These are phyloP conservation scores for Strix aluco DNA, from an alignment of 2,113 vertebrate genomes.

Conservation along the genomic window DNA sequence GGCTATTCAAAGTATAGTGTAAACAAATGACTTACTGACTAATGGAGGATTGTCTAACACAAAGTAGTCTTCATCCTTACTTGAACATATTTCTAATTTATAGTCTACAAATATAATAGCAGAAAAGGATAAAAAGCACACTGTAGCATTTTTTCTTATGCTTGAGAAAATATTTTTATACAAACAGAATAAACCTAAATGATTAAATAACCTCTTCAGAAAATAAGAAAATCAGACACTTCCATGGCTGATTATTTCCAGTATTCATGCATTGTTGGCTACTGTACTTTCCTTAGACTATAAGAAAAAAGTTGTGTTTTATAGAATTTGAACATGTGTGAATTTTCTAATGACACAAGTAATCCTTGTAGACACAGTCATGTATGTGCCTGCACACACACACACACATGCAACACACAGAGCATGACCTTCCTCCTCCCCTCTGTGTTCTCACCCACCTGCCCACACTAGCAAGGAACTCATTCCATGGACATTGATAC, in stretches of 20 bases:
- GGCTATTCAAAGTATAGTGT: not conserved
- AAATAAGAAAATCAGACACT: not conserved
- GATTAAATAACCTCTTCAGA: not conserved
- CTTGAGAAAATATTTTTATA: not conserved
- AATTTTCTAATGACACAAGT: not conserved
- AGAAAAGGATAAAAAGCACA: not conserved
- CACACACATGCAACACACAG: fast-evolving
- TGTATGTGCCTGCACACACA: not conserved
- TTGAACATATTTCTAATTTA: not conserved
- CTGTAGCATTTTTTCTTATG: not conserved
- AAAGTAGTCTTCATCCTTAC: not conserved
- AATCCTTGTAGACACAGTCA: not conserved
- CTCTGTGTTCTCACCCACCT: too few species aligned
- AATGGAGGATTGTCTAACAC: not conserved
- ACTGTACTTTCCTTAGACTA: not conserved
- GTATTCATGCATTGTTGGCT: not conserved
- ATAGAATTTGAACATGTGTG: not conserved
- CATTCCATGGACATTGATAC: not conserved
- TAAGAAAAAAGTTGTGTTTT: not conserved
- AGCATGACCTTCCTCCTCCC: not conserved
- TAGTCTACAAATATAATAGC: not conserved
- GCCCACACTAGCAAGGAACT: not conserved
- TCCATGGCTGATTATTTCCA: not conserved
- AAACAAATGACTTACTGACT: conserved; percentile 18
- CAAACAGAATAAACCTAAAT: not conserved